A percentile compares a stretch with the other conserved stretches of the same genome.
These are phyloP conservation scores for Hypsopygia costalis DNA, from an alignment of 2,888 invertebrate genomes.

Conservation along the genomic window DNA sequence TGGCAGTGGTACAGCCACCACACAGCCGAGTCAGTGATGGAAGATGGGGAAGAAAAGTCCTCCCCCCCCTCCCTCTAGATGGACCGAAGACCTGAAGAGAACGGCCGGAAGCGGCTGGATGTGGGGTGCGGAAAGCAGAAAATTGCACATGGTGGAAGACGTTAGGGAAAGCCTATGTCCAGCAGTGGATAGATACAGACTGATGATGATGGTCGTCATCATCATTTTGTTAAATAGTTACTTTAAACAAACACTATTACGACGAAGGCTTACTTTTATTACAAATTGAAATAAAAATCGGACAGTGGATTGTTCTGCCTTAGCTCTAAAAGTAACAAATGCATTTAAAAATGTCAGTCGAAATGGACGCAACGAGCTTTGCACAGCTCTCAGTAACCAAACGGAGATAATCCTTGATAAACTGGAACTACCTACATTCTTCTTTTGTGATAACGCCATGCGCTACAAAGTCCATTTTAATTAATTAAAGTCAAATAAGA, in stretches of 20 bases:
- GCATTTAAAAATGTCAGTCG: conserved; percentile 14
- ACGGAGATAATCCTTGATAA: conserved; percentile 38
- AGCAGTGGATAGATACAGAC: too few relatives aligned
- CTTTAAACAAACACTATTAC: neutral
- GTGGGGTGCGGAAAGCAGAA: too few relatives aligned
- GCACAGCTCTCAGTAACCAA: conserved; percentile 37
- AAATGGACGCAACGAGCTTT: conserved; percentile 31
- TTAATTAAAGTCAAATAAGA: conserved; percentile 44
- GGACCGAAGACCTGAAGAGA: too few relatives aligned
- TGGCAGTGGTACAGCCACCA: too few relatives aligned
- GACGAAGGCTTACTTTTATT: conserved; percentile 1
- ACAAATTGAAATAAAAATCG: conserved; percentile 1
- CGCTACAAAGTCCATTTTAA: conserved; percentile 39
- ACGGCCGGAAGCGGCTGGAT: too few relatives aligned
- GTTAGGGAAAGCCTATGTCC: too few relatives aligned
- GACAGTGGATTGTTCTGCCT: conserved; percentile 3
- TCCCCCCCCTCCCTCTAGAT: too few relatives aligned
- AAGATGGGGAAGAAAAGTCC: too few relatives aligned
- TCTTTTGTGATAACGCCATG: conserved; percentile 35
- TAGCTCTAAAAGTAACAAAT: conserved; percentile 12
- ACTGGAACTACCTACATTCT: conserved; percentile 23
- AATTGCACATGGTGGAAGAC: too few relatives aligned
- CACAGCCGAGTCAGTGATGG: too few relatives aligned
- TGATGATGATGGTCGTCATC: too few relatives aligned
- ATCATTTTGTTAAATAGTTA: too few relatives aligned